Base-by-base conservation (phyloP, 1,140 invertebrate genomes). In the Megalopta genalis region DNA sequence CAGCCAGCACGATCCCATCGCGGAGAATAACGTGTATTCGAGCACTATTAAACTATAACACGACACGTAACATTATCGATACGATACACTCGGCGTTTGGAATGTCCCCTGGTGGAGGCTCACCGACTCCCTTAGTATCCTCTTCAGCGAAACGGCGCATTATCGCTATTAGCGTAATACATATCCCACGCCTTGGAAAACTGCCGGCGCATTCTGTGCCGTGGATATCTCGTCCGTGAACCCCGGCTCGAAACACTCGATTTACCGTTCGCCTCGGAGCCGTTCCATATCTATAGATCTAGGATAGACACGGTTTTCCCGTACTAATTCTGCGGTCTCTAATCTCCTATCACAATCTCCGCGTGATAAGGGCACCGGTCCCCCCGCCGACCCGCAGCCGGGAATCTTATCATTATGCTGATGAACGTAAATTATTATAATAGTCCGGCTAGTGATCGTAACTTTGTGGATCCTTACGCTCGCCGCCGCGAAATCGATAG, bases 291-390 rank as follows among this genome's bases (percentile, higher is more conserved):
- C 63, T 82, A 80, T 86, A 85, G 86, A 82, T 86, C 70, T 37
- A 42, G 76, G 68, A 86, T 85, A 76, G 66, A 59, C 73, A 80
- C 84, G 70, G 80, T 69, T 69, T 81, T 81, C 82, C 79, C 73
- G 77, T 78, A 76, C 84, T 89, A 90, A 89, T 90, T 88, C 77
- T 74, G 81, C 79, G 84, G 62, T 6, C 85, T 78, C 6, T 86
- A 87, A 90, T 90, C 86, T 87, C 49, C 77, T 77, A 79, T 90
- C 84, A 84, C 87, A 87, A 88, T 88, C 86, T 81, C 67, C 27
- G 84, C 76, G 82, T 16, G 79, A 81, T 77, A 77, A 77, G 49
- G 59, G 21, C 12, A 6, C 2, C 54, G 32, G 32, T 23, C 7
- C 23, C n/a, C 12, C 39, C 16, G n/a, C 6, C 1, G 54, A 10